A percentile compares a stretch with the other conserved stretches of the same genome.
Conservation (phyloP, 2,888 invertebrate genomes). For the Lucinisca nassula region DNA sequence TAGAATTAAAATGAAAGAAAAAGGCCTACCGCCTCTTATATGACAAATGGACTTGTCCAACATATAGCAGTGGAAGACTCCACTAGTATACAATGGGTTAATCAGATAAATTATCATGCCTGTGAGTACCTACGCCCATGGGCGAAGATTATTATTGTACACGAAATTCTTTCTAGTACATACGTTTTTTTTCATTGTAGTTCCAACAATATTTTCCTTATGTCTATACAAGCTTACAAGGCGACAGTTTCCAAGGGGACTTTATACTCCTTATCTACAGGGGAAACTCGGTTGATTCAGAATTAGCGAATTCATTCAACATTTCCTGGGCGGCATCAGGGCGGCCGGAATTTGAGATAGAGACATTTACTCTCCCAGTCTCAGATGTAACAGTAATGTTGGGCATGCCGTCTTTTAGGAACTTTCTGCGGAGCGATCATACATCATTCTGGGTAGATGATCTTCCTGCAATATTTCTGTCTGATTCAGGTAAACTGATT, state of each 20-base stretch:
- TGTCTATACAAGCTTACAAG: neutral
- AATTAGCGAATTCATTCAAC: neutral
- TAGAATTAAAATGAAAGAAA: no score
- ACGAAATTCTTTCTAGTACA: no score
- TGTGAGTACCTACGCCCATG: no score
- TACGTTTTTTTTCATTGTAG: neutral
- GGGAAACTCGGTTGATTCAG: neutral
- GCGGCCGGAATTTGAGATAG: neutral
- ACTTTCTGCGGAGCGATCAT: slow-evolving; percentile 7
- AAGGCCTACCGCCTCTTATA: no score
- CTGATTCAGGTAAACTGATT: slow-evolving; percentile 21
- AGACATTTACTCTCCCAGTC: neutral
- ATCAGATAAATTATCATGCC: no score
- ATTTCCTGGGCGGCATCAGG: neutral
- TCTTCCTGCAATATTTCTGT: slow-evolving; percentile 3
- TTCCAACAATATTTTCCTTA: neutral
- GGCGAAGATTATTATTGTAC: no score
- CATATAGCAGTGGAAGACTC: no score
- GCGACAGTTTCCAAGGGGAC: neutral
- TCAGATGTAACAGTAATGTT: neutral
- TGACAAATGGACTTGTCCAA: no score
- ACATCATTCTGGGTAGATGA: neutral
- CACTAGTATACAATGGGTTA: no score
- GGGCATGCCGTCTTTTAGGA: neutral
- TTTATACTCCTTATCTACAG: neutral